phyloP scores from a whole-genome alignment of 2,888 invertebrate genomes.

The Augochlorella aurata region DNA sequence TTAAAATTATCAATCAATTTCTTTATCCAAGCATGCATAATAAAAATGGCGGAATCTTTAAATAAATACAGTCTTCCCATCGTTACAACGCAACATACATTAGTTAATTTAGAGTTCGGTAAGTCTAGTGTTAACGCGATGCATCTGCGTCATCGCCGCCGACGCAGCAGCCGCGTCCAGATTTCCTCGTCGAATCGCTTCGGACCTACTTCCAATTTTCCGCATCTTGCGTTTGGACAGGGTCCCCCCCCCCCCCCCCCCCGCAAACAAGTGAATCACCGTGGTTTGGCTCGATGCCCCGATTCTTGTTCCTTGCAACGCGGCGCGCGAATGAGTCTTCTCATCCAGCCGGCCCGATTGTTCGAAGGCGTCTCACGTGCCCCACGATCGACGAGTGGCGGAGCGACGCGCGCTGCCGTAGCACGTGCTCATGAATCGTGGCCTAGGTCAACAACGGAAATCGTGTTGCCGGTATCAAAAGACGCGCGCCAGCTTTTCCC shows the following conservation, averaged over 20 bases:
- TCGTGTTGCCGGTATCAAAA: constrained; percentile 17
- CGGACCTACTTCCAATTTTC: not conserved
- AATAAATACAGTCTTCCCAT: no score
- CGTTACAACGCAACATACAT: no score
- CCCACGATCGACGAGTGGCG: constrained; percentile 14
- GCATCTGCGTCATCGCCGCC: not conserved
- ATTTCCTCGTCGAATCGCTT: not conserved
- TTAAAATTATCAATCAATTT: no score
- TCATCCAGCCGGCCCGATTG: constrained; percentile 37
- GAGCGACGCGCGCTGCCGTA: constrained; percentile 8
- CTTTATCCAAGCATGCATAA: no score
- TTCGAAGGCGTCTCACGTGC: constrained; percentile 43
- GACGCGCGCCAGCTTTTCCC: constrained; percentile 17
- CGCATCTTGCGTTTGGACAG: not conserved
- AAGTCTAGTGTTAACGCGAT: not conserved
- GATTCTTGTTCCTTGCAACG: constrained; percentile 8
- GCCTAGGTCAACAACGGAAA: constrained; percentile 65
- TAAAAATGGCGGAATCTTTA: no score
- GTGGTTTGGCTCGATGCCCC: constrained; percentile 40
- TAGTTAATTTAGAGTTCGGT: no score
- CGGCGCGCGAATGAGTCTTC: constrained; percentile 20
- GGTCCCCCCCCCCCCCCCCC: not conserved
- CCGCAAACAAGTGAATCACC: constrained; percentile 36
- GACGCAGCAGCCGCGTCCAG: not conserved
- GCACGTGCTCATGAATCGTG: constrained; percentile 44